Conservation (phyloP, 1,140 invertebrate genomes). For the Hyphantria cunea region DNA sequence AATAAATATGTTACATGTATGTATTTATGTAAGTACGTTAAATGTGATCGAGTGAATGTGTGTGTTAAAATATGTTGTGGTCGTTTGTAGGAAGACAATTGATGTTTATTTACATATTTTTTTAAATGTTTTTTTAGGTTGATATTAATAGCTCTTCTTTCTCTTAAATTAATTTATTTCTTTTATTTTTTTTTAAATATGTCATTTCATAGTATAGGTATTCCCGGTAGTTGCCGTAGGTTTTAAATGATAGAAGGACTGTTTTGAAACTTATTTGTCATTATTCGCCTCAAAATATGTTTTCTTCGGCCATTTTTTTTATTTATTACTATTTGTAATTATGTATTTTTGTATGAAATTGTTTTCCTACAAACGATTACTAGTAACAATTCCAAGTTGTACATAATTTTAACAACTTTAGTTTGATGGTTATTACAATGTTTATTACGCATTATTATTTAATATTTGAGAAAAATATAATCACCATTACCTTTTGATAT, state of each 20-base stretch:
- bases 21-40: constrained; percentile 24
- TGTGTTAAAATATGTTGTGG: constrained; percentile 9
- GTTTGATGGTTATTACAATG: constrained; percentile 50
- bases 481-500: constrained; percentile 69
- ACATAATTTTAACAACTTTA: constrained; percentile 60
- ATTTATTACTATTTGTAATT: not conserved
- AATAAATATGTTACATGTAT: constrained; percentile 21
- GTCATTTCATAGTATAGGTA: too few relatives aligned
- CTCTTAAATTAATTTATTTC: not conserved
- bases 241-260: too few relatives aligned
- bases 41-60: constrained; percentile 11
- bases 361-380: constrained; percentile 27
- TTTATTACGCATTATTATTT: constrained; percentile 67
- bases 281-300: too few relatives aligned
- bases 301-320: too few relatives aligned
- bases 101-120: too few relatives aligned
- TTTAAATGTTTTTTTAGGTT: not conserved
- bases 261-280: too few relatives aligned
- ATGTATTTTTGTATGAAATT: not conserved
- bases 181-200: too few relatives aligned
- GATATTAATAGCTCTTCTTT: not conserved
- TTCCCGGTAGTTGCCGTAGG: too few relatives aligned
- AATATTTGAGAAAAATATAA: constrained; percentile 74
- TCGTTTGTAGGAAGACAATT: constrained; percentile 19
- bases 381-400: constrained; percentile 39